Evolutionary conservation across 2,888 invertebrate genomes (phyloP), one percentile per base, ranked within the genome.

Genomic region (Drosophila koepferae): DNA sequence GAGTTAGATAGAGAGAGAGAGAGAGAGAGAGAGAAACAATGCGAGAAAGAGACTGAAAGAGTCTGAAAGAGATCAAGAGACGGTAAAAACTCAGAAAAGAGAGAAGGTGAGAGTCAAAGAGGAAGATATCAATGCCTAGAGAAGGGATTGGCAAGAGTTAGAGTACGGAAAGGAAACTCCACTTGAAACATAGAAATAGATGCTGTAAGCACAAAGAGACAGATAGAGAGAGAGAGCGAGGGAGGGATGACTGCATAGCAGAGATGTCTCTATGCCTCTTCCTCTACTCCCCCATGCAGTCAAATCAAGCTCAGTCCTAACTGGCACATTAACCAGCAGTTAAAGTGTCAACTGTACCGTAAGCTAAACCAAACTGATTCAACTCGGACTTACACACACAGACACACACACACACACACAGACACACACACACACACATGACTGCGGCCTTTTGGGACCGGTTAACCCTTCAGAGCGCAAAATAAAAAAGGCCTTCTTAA

Each of bases 291-390:
- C 3, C 23, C 3, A 23, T 23, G 54, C 48, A 58, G 44, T 46
- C 31, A 68, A 62, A 56, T 72, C 66, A 64, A 66, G 40, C 66
- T 69, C 63, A 80, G 76, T 63, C 68, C 65, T 69, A 72, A 76
- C 65, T 68, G 78, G 58, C 46, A 80, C 75, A 80, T 86, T 72
- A 82, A 74, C 78, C 84, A 82, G 69, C 87, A 75, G 80, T 80
- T 82, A 73, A 86, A 82, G 82, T 80, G 85, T 71, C 82, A 85
- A 84, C 87, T 86, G 83, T 84, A 86, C 87, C 82, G 77, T 74
- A 80, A 73, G 63, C 58, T 56, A 60, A 66, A 55, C 36, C 31
- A 44, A 58, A 75, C 31, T 28, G 38, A 51, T 48, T 23, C 43
- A 46, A 23, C 59, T 51, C 48, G 49, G 48, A 66, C 40, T 14